These are phyloP conservation scores for Balanococcus diminutus DNA, from an alignment of 2,888 invertebrate genomes.

Conservation along the genomic window DNA sequence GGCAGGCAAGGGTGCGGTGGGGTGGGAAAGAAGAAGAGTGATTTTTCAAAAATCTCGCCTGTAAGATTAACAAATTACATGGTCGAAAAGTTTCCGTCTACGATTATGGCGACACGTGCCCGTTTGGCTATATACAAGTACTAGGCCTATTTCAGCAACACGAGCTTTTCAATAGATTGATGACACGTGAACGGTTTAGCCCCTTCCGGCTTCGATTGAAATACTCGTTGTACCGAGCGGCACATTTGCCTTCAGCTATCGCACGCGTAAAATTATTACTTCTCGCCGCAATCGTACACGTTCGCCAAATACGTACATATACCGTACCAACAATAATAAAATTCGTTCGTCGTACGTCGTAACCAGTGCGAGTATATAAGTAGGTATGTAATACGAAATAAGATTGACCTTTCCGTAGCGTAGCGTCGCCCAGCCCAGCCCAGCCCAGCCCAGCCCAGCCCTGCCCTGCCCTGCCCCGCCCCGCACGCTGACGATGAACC, in stretches of 20 bases:
- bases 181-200: slow-evolving; percentile 44
- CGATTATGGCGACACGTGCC: slow-evolving; percentile 53
- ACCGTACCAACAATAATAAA: too few relatives aligned
- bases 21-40: neutral
- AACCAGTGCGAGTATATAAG: too few relatives aligned
- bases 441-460: too few relatives aligned
- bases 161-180: slow-evolving; percentile 5
- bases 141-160: neutral
- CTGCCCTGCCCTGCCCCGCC: too few relatives aligned
- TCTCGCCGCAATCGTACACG: neutral
- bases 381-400: too few relatives aligned
- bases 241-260: neutral
- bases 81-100: slow-evolving; percentile 50
- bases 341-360: too few relatives aligned
- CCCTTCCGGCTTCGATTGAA: neutral
- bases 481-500: too few relatives aligned
- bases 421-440: too few relatives aligned
- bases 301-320: neutral
- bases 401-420: too few relatives aligned
- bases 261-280: neutral
- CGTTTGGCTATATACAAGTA: slow-evolving; percentile 43
- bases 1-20: too few relatives aligned
- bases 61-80: slow-evolving; percentile 56
- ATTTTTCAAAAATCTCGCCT: slow-evolving; percentile 53
- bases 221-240: neutral